Evolutionary conservation across 2,888 invertebrate species (phyloP), one percentile per base, ranked within the genome.

Genomic region (Trissoscelio sp.): DNA sequence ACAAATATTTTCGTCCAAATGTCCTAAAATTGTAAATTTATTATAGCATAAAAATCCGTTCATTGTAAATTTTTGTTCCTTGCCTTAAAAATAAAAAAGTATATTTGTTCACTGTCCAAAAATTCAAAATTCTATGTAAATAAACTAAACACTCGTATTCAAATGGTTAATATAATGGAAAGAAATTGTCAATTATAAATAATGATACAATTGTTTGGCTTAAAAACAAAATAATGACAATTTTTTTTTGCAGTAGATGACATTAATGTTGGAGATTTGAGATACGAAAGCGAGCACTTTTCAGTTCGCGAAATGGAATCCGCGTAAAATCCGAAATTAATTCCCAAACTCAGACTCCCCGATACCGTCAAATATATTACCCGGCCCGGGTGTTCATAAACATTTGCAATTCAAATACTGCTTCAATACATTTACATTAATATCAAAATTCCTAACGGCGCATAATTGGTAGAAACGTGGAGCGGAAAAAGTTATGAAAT

Each of bases 371-470:
- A 73, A 73, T 73, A 62, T 55, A 73, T 64, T 73, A 46, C 55
- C 44, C 14, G 7, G 22, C n/a, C 14, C n/a, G 62, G 6, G 22
- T 55, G 53, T 58, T 60, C 55, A 74, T 74, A 74, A 74, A 74
- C 57, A 74, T 64, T 64, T 57, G 74, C 64, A 74, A 74, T 74
- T 74, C 74, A 74, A 74, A 64, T 74, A 6, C n/a, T 24, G 22
- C 53, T 53, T 55, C 72, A 44, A 73, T 62, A 62, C 62, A 62
- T 73, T 73, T 55, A 55, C 73, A 62, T 73, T 62, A 44, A 70
- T 70, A 70, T 70, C 58, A 70, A 70, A 44, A 73, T 73, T 62
- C 42, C 62, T 62, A 53, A 51, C 22, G 28, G 18, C 28, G 39
- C 18, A 42, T 72, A 37, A 72, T 57, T 70, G 58, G 34, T 18